Evolutionary conservation across 2,888 invertebrate species (phyloP), one percentile per base, ranked within the genome.

Genomic region (Eupithecia centaureata): DNA sequence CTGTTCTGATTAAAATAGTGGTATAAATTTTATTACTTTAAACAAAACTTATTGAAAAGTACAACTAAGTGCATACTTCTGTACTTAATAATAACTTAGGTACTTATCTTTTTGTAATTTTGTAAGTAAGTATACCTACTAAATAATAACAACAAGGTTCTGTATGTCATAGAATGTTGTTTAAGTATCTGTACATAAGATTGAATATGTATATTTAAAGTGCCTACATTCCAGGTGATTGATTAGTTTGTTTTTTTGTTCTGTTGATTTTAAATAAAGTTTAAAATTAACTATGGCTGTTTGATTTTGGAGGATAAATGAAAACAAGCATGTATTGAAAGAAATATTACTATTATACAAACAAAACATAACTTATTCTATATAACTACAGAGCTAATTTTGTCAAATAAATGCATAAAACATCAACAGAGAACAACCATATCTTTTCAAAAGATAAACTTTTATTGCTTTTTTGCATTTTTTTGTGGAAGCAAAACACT

Each of bases 141-240:
- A 8, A 28, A 28, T n/a, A 28, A 28, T 27, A 5, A 15, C 25
- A 10, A 7, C 7, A 7, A 38, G 3, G 13, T 38, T 10, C 15
- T n/a, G n/a, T n/a, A n/a, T n/a, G n/a, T n/a, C 2, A 28, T 15
- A 54, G 7, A n/a, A 56, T 28, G 12, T 18, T 30, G 18, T 56
- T 30, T 54, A 15, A 28, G 1, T 8, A 25, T 54, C 2, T n/a
- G n/a, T 54, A 54, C 8, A 28, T 54, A 25, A 13, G 5, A 54
- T 54, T 54, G 5, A 65, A 32, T 28, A 70, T 78, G 72, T 79
- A 70, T 76, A 79, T 77, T 77, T 79, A 79, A 91, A 92, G 91
- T 91, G 91, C 92, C 91, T 92, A 92, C 92, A 92, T 92, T 92
- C 92, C 92, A 90, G 83, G 83, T 90, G 74, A 83, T 84, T 76